Base-by-base conservation (phyloP, 1,140 invertebrate genomes). In the Hycleus phaleratus region DNA sequence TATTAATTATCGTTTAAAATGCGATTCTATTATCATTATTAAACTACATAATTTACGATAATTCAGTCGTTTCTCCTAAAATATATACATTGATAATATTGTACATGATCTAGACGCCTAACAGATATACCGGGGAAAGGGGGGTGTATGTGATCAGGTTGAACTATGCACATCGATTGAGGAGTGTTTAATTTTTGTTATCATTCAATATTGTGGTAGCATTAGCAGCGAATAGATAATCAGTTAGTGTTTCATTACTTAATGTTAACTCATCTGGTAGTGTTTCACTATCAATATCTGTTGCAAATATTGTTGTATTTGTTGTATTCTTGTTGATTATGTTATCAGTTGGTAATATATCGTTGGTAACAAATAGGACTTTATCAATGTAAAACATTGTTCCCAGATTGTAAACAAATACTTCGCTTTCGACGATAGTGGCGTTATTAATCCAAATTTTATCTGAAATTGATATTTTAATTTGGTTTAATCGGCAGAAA, bases 321-420 rank as follows among this genome's bases (percentile, higher is more conserved):
- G 58, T 53, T 53, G 32, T 66, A 62, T 18, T 32, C 32, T 64
- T 59, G 60, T 65, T 61, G 65, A 64, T 60, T 55, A 44, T 3
- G 56, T 62, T 60, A 3, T 62, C 52, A n/a, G 49, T 50, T 38
- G 62, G 61, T 25, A 78, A 59, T 59, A 72, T 67, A 53, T 77
- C 74, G 2, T 71, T 66, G 25, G 60, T 71, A 1, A 67, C 65
- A 61, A 80, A 81, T 3, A 82, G 67, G 38, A 82, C 76, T 58
- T 79, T 76, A 61, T 81, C 78, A 48, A 81, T 77, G 63, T 78
- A 82, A 66, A 79, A 82, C 79, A 82, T 81, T 55, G 81, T 82
- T 42, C 81, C 81, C 56, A 82, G 61, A 68, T 82, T 82, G 60
- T 82, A 82, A 8, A 82, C 81, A 66, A 82, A 82, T 11, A 81